Conservation (phyloP, 2,888 invertebrate genomes). For the Aphidius colemani region DNA sequence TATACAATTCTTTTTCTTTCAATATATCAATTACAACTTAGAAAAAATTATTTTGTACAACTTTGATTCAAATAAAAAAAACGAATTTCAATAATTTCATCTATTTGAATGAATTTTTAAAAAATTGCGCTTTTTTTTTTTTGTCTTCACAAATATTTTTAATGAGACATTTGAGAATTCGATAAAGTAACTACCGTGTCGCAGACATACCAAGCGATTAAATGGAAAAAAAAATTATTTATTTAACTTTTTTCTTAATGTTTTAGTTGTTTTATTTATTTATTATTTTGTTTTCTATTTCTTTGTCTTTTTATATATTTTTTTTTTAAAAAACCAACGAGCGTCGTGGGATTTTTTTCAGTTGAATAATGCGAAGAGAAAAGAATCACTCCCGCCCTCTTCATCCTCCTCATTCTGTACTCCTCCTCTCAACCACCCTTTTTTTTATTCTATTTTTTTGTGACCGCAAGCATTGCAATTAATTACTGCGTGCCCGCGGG, state of each 20-base stretch:
- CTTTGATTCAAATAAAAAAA: no score
- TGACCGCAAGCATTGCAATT: constrained; percentile 52
- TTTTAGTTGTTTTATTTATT: no score
- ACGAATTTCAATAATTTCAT: not conserved
- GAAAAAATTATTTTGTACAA: no score
- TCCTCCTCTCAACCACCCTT: constrained; percentile 30
- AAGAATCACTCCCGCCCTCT: constrained; percentile 21
- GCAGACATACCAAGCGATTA: constrained; percentile 14
- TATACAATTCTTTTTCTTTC: no score
- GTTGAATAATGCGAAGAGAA: constrained; percentile 19
- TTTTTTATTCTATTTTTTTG: constrained; percentile 32
- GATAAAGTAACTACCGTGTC: constrained; percentile 22
- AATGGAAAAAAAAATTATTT: no score
- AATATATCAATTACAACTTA: no score
- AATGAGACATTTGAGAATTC: constrained; percentile 16
- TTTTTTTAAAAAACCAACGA: constrained; percentile 38
- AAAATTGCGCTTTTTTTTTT: constrained; percentile 1
- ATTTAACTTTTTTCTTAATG: no score
- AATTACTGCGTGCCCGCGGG: constrained; percentile 54
- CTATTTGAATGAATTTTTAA: constrained; percentile 6
- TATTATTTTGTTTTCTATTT: no score
- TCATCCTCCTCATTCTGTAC: constrained; percentile 18
- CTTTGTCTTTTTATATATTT: no score
- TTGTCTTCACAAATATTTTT: constrained; percentile 1
- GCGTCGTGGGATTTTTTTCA: constrained; percentile 32